Conservation (phyloP, 2,888 invertebrate species). For the Apamea crenata region DNA sequence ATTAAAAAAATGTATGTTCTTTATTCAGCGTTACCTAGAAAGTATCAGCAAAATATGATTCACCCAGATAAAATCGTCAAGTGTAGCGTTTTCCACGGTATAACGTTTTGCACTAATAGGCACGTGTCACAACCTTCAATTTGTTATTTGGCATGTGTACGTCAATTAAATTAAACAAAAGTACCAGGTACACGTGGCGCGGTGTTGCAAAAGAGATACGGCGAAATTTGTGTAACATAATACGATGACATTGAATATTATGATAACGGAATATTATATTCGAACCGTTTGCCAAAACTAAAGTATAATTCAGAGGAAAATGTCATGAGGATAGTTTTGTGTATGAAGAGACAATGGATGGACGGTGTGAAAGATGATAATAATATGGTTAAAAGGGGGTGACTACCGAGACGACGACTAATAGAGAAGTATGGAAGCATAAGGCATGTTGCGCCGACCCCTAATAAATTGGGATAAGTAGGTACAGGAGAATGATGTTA, state of each 20-base stretch:
- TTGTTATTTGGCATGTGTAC: constrained; percentile 31
- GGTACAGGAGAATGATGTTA: no score
- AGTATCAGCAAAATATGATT: constrained; percentile 39
- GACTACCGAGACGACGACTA: no score
- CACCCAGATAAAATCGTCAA: constrained; percentile 49
- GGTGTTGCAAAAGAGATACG: constrained; percentile 41
- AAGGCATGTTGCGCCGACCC: background rate
- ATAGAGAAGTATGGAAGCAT: background rate
- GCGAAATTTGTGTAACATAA: constrained; percentile 39
- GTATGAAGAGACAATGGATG: background rate
- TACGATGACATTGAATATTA: constrained; percentile 15
- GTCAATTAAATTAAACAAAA: constrained; percentile 46
- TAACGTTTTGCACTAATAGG: constrained; percentile 11
- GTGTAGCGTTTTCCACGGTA: background rate
- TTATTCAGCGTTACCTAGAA: constrained; percentile 12
- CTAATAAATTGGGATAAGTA: background rate
- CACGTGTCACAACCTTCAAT: constrained; percentile 45
- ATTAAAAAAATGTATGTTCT: no score
- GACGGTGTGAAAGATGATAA: background rate
- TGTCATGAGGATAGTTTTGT: background rate
- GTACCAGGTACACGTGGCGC: constrained; percentile 44
- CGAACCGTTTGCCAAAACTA: background rate
- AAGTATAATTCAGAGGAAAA: no score
- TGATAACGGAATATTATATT: constrained; percentile 4
- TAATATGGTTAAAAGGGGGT: background rate